Percentiles rank a stretch among this genome's conserved stretches.
These are phyloP conservation scores for Nasonia oneida DNA, from an alignment of 2,888 invertebrate genomes.

Conservation along the genomic window DNA sequence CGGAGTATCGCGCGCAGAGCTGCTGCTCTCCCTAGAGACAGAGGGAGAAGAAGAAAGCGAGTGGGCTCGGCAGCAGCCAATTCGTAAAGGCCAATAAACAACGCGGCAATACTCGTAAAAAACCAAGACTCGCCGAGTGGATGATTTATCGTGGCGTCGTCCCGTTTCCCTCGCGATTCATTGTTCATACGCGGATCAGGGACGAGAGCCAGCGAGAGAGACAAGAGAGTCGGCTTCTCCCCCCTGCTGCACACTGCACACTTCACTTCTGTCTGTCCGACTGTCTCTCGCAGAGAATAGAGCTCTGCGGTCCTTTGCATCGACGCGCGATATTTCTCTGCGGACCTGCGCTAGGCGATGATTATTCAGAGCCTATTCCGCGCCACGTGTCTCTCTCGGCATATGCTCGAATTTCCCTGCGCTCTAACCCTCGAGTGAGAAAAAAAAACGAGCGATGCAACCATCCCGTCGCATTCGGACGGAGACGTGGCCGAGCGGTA, in stretches of 20 bases:
- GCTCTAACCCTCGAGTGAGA: neutral
- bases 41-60: constrained; percentile 19
- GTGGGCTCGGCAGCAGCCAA: constrained; percentile 30
- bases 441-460: neutral
- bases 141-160: constrained; percentile 57
- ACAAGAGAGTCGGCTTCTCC: constrained; percentile 31
- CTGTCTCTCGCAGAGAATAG: neutral
- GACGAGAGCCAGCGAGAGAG: constrained; percentile 37
- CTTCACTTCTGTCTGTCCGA: neutral
- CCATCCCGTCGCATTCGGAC: neutral
- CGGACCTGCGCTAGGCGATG: neutral
- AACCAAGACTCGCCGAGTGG: constrained; percentile 49
- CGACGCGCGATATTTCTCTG: neutral
- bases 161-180: constrained; percentile 55
- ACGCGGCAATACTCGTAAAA: constrained; percentile 59
- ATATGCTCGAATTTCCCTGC: neutral
- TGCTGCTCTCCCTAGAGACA: neutral
- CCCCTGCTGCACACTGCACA: neutral
- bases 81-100: constrained; percentile 60
- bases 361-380: neutral
- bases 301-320: neutral
- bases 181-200: constrained; percentile 45
- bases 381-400: neutral
- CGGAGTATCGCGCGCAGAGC: neutral
- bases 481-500: neutral